Conservation (phyloP, 30 jellyfish, hydroid and myxozoan genomes). For the Turritopsis dohrnii region DNA sequence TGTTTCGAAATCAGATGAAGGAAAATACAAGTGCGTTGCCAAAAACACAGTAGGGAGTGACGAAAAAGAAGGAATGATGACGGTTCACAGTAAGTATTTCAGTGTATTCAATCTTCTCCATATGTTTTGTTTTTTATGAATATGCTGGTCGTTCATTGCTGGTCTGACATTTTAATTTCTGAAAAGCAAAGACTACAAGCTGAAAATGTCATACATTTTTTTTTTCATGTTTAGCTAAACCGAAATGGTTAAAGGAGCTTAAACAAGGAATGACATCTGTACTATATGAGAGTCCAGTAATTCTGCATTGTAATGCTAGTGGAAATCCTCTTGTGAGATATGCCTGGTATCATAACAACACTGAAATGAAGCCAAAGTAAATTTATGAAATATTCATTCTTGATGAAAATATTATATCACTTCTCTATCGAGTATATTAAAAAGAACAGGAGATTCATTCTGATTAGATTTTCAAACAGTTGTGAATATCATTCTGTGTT, state of each 20-base stretch:
- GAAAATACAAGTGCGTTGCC: slow-evolving; percentile 18
- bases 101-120: no score
- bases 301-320: slow-evolving; percentile 2
- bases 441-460: no score
- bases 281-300: neutral
- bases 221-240: neutral
- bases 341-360: slow-evolving; percentile 21
- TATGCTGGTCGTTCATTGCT: no score
- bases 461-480: no score
- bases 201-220: neutral
- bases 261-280: neutral
- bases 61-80: slow-evolving; percentile 18
- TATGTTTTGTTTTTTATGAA: no score
- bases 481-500: no score
- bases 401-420: neutral
- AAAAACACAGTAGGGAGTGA: neutral
- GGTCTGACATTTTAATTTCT: no score
- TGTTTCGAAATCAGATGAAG: neutral
- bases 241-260: slow-evolving; percentile 4
- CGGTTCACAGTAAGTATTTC: slow-evolving; percentile 24
- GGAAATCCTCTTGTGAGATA: slow-evolving; percentile 11
- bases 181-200: no score
- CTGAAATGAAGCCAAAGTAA: slow-evolving; percentile 8
- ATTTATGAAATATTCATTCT: neutral
- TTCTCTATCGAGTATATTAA: no score